A percentile compares a stretch with the other conserved stretches of the same genome.
Conservation (phyloP, 2,113 vertebrate species). For the Gnathonemus longibarbis region DNA sequence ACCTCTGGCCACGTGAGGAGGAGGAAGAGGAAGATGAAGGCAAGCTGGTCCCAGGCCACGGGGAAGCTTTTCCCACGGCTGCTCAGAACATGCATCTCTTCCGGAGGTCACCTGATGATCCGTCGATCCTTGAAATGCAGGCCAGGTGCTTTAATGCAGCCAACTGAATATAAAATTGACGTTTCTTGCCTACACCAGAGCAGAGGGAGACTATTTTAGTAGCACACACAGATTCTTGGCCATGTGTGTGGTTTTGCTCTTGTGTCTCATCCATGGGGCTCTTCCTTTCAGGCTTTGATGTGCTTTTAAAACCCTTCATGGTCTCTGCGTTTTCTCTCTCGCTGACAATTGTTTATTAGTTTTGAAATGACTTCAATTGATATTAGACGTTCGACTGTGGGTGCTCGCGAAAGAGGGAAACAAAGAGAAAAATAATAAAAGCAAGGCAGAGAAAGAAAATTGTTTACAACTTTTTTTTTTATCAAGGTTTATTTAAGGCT, state of each 20-base stretch:
- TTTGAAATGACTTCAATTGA: conserved; percentile 79
- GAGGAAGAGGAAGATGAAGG: not conserved
- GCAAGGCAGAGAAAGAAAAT: conserved; percentile 40
- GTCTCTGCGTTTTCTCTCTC: conserved; percentile 77
- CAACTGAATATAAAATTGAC: not conserved
- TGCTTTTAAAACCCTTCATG: conserved; percentile 65
- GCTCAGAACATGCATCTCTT: not conserved
- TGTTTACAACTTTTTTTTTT: conserved; percentile 73
- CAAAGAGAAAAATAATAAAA: conserved; percentile 21
- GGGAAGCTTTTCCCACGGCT: not conserved
- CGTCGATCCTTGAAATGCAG: not conserved
- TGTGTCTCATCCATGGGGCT: conserved; percentile 38
- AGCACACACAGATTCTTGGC: not conserved
- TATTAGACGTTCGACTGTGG: conserved; percentile 66
- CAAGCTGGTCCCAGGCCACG: not conserved
- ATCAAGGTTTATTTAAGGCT: conserved; percentile 69
- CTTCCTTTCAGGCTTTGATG: conserved; percentile 72
- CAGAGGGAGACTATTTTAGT: not conserved
- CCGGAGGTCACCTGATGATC: not conserved
- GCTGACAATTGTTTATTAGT: conserved; percentile 91
- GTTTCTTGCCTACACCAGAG: not conserved
- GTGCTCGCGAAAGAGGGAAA: conserved; percentile 25
- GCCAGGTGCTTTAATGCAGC: not conserved
- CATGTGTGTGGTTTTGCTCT: conserved; percentile 28
- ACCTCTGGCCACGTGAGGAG: not conserved